A percentile compares a stretch with the other conserved stretches of the same genome.
Evolutionary conservation across 2,113 vertebrate genomes (phyloP).

Genomic region (Callospermophilus lateralis): DNA sequence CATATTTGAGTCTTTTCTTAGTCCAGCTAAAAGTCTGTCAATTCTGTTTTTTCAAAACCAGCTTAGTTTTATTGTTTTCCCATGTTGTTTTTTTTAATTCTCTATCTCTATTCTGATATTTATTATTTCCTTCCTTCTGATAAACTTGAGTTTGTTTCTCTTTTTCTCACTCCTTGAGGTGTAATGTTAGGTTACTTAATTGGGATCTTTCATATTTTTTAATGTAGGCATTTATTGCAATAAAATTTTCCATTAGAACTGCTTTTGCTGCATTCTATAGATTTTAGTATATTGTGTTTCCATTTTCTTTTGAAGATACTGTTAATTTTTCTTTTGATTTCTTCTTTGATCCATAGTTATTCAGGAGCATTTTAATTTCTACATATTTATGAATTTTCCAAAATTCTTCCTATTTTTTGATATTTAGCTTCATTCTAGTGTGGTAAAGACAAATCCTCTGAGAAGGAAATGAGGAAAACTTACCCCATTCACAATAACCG

Average conservation of each 20-base stretch:
- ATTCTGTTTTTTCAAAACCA: not conserved
- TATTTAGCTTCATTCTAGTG: not conserved
- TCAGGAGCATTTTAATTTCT: not conserved
- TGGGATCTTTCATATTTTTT: not conserved
- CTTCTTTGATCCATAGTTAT: not conserved
- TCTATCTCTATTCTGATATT: too few species aligned
- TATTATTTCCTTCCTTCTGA: not conserved
- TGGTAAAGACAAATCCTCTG: not conserved
- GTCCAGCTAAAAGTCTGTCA: not conserved
- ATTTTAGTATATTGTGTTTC: not conserved
- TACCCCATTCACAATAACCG: too few species aligned
- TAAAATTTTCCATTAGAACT: too few species aligned
- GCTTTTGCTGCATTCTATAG: not conserved
- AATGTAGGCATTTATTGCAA: not conserved
- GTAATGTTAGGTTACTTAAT: not conserved
- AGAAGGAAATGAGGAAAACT: too few species aligned
- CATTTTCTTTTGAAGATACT: not conserved
- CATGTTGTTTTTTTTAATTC: not conserved
- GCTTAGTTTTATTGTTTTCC: not conserved
- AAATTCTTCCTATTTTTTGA: not conserved
- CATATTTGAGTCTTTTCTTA: not conserved
- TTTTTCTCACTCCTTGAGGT: not conserved
- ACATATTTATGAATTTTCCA: not conserved
- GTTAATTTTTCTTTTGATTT: not conserved
- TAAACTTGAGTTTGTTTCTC: not conserved